phyloP scores from a whole-genome alignment of 2,888 invertebrate genomes.

The Fragum whitleyi region DNA sequence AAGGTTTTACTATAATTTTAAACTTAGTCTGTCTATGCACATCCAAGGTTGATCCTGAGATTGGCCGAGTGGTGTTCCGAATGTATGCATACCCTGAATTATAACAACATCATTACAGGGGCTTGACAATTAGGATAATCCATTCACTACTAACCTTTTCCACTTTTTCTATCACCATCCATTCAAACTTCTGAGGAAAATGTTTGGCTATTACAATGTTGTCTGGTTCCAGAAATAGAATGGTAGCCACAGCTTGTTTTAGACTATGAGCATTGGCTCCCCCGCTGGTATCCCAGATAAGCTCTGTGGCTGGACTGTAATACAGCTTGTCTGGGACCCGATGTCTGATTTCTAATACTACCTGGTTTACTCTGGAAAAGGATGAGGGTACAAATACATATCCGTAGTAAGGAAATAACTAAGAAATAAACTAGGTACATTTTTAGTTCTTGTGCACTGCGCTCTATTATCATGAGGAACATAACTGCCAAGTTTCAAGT shows the following conservation, averaged over 20 bases:
- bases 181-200: constrained; percentile 76
- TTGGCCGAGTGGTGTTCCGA: too few relatives aligned
- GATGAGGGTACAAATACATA: not conserved
- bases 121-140: too few relatives aligned
- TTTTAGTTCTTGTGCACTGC: too few relatives aligned
- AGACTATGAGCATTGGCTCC: constrained; percentile 74
- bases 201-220: constrained; percentile 80
- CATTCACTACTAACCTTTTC: constrained; percentile 21
- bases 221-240: constrained; percentile 70
- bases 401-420: too few relatives aligned
- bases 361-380: constrained; percentile 74
- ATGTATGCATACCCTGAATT: too few relatives aligned
- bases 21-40: too few relatives aligned
- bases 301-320: constrained; percentile 73
- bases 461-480: too few relatives aligned
- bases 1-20: too few relatives aligned
- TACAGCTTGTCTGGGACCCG: constrained; percentile 71
- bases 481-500: too few relatives aligned
- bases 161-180: constrained; percentile 71
- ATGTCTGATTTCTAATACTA: constrained; percentile 75
- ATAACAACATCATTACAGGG: too few relatives aligned
- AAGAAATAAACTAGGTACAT: too few relatives aligned
- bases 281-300: constrained; percentile 79
- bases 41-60: too few relatives aligned
- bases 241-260: constrained; percentile 69